Evolutionary conservation across 2,888 invertebrate species (phyloP).

Genomic region (Hirtodrosophila alboralis): DNA sequence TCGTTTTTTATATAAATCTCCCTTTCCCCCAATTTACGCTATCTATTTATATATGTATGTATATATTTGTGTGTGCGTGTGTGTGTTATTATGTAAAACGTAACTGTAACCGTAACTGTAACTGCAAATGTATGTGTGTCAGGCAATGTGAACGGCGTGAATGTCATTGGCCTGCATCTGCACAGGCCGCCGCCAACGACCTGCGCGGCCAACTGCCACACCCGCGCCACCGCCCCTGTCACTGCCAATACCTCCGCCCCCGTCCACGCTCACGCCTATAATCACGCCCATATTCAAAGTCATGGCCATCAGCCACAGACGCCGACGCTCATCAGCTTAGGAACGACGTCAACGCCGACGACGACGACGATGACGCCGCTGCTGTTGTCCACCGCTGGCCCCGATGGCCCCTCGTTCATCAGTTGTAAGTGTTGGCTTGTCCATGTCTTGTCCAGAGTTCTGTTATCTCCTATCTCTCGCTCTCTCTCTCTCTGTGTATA

Average conservation of each 20-base stretch:
- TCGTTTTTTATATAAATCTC: not conserved
- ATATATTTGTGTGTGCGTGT: constrained; percentile 18
- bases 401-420: constrained; percentile 67
- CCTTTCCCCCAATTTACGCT: too few species aligned
- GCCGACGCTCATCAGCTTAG: constrained; percentile 16
- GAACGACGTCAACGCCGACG: constrained; percentile 18
- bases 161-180: constrained; percentile 87
- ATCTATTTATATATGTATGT: constrained; percentile 8
- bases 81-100: constrained; percentile 23
- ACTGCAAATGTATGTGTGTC: constrained; percentile 55
- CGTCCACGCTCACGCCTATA: constrained; percentile 47
- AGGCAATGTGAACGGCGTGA: constrained; percentile 90
- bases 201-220: constrained; percentile 62
- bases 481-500: too few species aligned
- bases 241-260: not conserved
- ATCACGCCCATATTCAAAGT: constrained; percentile 43
- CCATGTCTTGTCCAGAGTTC: constrained; percentile 26
- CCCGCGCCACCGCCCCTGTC: constrained; percentile 29
- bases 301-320: constrained; percentile 31
- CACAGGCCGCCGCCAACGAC: constrained; percentile 83
- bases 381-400: constrained; percentile 33
- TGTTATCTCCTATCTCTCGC: constrained; percentile 7
- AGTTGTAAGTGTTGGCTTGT: constrained; percentile 80
- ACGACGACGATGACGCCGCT: constrained; percentile 25
- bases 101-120: constrained; percentile 42